Evolutionary conservation across 2,113 vertebrate species (phyloP).

Genomic region (Electrona antarctica): DNA sequence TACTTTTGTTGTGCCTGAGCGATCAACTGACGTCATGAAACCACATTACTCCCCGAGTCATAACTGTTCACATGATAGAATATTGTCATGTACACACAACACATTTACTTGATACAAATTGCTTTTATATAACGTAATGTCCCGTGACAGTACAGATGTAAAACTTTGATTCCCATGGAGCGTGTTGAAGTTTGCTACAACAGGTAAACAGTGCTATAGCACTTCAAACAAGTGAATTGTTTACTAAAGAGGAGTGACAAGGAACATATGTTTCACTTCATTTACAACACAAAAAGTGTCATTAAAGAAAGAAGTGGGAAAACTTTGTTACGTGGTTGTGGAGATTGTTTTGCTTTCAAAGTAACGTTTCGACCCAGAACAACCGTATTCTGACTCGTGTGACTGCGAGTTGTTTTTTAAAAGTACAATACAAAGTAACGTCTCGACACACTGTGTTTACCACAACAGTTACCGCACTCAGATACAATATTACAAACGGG

Average conservation of each 20-base stretch:
- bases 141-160: neutral
- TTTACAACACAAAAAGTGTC: neutral
- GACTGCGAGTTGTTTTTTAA: neutral
- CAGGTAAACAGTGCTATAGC: neutral
- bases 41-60: constrained; percentile 51
- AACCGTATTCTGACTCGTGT: neutral
- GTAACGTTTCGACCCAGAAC: neutral
- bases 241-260: neutral
- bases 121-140: neutral
- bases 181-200: neutral
- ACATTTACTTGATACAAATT: neutral
- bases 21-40: constrained; percentile 66
- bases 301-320: neutral
- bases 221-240: neutral
- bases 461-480: neutral
- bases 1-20: neutral
- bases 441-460: neutral
- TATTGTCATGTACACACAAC: neutral
- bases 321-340: neutral
- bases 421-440: neutral
- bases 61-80: constrained; percentile 9
- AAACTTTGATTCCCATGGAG: constrained; percentile 15
- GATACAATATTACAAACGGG: neutral
- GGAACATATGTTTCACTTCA: neutral
- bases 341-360: neutral